Evolutionary conservation across 2,888 invertebrate genomes (phyloP), one percentile per base, ranked within the genome.

Genomic region (Cantharis nigra): DNA sequence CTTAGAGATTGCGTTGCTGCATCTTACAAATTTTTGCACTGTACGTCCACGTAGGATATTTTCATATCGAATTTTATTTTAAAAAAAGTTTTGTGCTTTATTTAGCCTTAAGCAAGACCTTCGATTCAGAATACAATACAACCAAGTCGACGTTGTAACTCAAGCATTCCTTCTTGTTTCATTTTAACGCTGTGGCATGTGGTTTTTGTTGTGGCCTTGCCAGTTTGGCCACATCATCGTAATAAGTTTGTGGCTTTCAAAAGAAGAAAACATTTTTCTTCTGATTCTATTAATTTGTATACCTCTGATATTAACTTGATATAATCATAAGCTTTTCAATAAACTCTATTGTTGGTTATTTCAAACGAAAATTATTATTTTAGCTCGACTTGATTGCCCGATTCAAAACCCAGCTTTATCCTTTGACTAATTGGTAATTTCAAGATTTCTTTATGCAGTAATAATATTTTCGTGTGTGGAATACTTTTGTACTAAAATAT

Each of bases 101-200:
- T 23, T 65, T 23, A 26, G 20, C 20, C 20, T 23, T 26, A 23
- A 65, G 20, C 65, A n/a, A 16, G 65, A 26, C 65, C 65, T 67
- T 67, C 65, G 65, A 67, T 67, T 67, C n/a, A 5, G 65, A 67
- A 67, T 67, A 67, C 65, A 67, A 67, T 67, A 26, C 23, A 67
- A 67, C 65, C 20, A 23, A 67, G 65, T 26, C 23, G 26, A 67
- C 23, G 23, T 67, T 13, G 64, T 64, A 18, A 23, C n/a, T 67
- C 26, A 16, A 14, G 26, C 11, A 67, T 67, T 23, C 26, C 18
- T 71, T 70, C 75, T 78, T 65, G 63, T 74, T 79, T 79, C 73
- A 74, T 76, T 78, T 72, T 70, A 69, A 72, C 76, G 30, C 67
- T 71, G 23, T 75, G 78, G 78, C 71, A 77, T 74, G 77, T 71